Evolutionary conservation across 2,888 invertebrate species (phyloP).

Genomic region (Cheilosia urbana): DNA sequence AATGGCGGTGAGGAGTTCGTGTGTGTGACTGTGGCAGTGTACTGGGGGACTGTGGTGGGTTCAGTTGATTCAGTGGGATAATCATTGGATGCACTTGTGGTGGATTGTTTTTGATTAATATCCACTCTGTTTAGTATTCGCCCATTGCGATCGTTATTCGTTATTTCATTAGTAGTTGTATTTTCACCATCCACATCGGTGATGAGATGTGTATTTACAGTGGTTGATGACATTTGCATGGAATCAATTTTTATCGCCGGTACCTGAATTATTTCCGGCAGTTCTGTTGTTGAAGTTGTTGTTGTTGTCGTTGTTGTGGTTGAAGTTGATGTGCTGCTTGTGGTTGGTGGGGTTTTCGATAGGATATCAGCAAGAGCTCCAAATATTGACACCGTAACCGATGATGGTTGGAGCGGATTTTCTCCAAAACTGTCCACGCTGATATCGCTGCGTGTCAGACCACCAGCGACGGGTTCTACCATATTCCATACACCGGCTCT

Average conservation of each 20-base stretch:
- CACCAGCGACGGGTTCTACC: slow-evolving; percentile 77
- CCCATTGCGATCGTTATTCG: slow-evolving; percentile 75
- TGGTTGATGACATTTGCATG: slow-evolving; percentile 59
- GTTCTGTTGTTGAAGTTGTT: slow-evolving; percentile 77
- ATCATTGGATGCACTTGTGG: slow-evolving; percentile 13
- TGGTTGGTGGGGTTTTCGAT: slow-evolving; percentile 78
- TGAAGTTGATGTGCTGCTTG: slow-evolving; percentile 75
- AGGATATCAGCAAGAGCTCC: slow-evolving; percentile 86
- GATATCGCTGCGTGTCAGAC: slow-evolving; percentile 80
- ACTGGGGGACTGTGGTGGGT: slow-evolving; percentile 49
- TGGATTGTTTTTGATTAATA: slow-evolving; percentile 55
- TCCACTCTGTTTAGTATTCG: slow-evolving; percentile 71
- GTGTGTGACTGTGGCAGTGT: slow-evolving; percentile 48
- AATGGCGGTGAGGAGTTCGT: slow-evolving; percentile 52
- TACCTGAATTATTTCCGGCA: slow-evolving; percentile 77
- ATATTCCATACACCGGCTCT: slow-evolving; percentile 75
- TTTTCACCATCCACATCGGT: slow-evolving; percentile 74
- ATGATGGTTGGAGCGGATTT: slow-evolving; percentile 25
- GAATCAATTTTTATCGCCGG: slow-evolving; percentile 61
- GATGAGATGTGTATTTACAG: slow-evolving; percentile 76
- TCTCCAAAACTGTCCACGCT: slow-evolving; percentile 85
- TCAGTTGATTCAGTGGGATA: slow-evolving; percentile 25
- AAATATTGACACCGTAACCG: slow-evolving; percentile 85
- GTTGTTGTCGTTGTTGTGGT: slow-evolving; percentile 76
- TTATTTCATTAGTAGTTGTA: slow-evolving; percentile 76